phyloP scores from a whole-genome alignment of 2,888 invertebrate species.

The Liodrosophila aerea region DNA sequence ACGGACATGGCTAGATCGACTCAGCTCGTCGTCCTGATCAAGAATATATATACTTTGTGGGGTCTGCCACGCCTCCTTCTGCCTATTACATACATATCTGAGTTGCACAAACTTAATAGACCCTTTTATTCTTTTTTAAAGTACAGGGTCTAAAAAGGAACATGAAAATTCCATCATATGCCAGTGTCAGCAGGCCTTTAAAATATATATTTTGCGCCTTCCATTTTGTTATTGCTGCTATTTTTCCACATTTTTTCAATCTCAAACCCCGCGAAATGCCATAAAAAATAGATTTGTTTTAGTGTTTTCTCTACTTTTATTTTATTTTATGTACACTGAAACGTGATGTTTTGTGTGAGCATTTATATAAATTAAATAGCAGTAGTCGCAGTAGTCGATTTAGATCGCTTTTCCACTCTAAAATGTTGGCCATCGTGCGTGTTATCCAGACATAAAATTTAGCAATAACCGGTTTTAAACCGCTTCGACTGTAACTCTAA shows the following conservation, averaged over 20 bases:
- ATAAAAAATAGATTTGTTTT: constrained; percentile 48
- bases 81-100: no score
- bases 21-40: no score
- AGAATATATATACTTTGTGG: no score
- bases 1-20: no score
- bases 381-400: constrained; percentile 56
- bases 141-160: no score
- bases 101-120: no score
- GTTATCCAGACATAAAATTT: constrained; percentile 67
- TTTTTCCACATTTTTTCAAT: constrained; percentile 52
- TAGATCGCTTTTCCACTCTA: constrained; percentile 16
- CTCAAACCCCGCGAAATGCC: constrained; percentile 39
- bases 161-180: constrained; percentile 71
- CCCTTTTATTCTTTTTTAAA: no score
- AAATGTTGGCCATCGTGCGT: constrained; percentile 48
- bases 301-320: constrained; percentile 9
- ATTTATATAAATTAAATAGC: constrained; percentile 72
- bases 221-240: constrained; percentile 17
- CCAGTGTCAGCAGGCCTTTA: constrained; percentile 51
- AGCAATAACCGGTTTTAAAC: constrained; percentile 49
- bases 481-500: constrained; percentile 41
- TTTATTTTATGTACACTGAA: constrained; percentile 11
- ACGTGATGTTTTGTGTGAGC: constrained; percentile 37
- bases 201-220: constrained; percentile 45
- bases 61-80: no score